These are phyloP conservation scores for Arge pagana DNA, from an alignment of 2,888 invertebrate species.

Conservation along the genomic window DNA sequence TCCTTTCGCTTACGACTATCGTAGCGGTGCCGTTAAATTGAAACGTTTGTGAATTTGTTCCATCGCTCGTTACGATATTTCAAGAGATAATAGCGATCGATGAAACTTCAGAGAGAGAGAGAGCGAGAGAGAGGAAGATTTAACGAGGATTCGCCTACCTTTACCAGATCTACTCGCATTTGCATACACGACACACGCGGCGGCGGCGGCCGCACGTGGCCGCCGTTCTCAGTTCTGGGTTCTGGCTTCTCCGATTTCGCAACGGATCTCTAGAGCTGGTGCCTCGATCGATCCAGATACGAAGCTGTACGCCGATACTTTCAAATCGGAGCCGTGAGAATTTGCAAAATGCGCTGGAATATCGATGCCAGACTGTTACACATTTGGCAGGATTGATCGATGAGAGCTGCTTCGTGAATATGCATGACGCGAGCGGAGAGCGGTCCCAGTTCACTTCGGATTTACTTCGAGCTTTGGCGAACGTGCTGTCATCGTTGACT, in stretches of 20 bases:
- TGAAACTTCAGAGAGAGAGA: too few relatives aligned
- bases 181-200: conserved; percentile 11
- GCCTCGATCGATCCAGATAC: conserved; percentile 19
- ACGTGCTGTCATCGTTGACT: conserved; percentile 9
- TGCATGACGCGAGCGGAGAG: conserved; percentile 26
- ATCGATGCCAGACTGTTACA: conserved; percentile 22
- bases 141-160: conserved; percentile 9
- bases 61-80: too few relatives aligned
- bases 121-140: too few relatives aligned
- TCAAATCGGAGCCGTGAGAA: conserved; percentile 27
- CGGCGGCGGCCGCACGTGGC: conserved; percentile 21
- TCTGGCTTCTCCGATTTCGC: conserved; percentile 21
- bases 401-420: conserved; percentile 32
- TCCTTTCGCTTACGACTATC: too few relatives aligned
- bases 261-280: conserved; percentile 21
- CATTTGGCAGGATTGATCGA: conserved; percentile 29
- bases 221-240: conserved; percentile 7
- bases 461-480: conserved; percentile 18
- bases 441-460: conserved; percentile 17
- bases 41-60: too few relatives aligned
- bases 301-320: conserved; percentile 22
- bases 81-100: too few relatives aligned
- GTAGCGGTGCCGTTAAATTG: too few relatives aligned
- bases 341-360: conserved; percentile 21
- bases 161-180: conserved; percentile 15